Conservation (phyloP, 2,888 invertebrate genomes). For the Xylota sylvarum region DNA sequence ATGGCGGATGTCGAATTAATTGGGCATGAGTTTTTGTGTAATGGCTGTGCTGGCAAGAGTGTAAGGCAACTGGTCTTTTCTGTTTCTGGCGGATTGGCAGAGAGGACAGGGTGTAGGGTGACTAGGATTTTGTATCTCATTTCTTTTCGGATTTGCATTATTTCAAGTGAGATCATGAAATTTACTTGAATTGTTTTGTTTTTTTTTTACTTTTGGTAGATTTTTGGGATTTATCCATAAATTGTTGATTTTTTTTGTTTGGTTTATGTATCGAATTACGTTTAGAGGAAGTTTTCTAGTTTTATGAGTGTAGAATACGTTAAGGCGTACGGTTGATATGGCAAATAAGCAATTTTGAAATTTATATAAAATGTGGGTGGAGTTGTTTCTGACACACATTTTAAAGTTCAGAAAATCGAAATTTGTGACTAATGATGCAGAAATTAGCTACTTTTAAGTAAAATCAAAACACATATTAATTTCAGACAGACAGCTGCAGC, state of each 20-base stretch:
- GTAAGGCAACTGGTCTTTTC: constrained; percentile 54
- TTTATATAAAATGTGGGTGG: not conserved
- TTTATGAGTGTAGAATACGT: not conserved
- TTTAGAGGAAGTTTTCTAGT: constrained; percentile 9
- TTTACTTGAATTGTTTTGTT: constrained; percentile 24
- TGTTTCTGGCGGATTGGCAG: not conserved
- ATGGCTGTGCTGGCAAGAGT: constrained; percentile 67
- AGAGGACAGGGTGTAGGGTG: not conserved
- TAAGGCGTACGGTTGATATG: not conserved
- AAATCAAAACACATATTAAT: too few relatives aligned
- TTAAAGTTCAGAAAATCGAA: not conserved
- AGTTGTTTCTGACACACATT: not conserved
- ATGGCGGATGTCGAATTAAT: constrained; percentile 75
- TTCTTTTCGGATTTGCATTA: constrained; percentile 53
- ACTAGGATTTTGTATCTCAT: constrained; percentile 14
- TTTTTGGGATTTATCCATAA: constrained; percentile 56
- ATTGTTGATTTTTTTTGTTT: not conserved
- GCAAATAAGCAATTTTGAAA: constrained; percentile 9
- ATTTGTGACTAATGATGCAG: not conserved
- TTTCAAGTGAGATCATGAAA: constrained; percentile 67
- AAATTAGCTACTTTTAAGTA: too few relatives aligned
- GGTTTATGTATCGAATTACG: constrained; percentile 49
- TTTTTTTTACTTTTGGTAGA: constrained; percentile 5
- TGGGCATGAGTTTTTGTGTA: constrained; percentile 74
- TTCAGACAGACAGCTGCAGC: too few relatives aligned